phyloP scores from a whole-genome alignment of 2,888 invertebrate genomes.

The Drosophila tanythrix region DNA sequence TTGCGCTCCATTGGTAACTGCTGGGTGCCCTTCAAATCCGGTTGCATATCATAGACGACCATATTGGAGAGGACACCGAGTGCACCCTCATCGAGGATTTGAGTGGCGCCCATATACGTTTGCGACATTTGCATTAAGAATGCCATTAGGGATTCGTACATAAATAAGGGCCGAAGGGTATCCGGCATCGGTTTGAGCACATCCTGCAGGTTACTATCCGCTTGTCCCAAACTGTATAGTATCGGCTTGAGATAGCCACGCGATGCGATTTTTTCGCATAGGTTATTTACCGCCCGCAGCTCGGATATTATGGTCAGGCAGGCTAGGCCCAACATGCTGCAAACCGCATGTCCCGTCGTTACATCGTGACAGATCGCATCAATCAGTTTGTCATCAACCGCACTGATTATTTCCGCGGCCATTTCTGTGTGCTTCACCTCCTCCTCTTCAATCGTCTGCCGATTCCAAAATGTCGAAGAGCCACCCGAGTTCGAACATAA shows the following conservation, averaged over 20 bases:
- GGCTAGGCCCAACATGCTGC: conserved; percentile 94
- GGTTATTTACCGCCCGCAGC: conserved; percentile 89
- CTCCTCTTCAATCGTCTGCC: conserved; percentile 36
- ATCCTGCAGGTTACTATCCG: conserved; percentile 87
- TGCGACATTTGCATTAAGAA: conserved; percentile 90
- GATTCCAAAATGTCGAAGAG: conserved; percentile 86
- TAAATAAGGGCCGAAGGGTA: conserved; percentile 91
- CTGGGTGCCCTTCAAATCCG: conserved; percentile 86
- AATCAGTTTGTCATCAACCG: conserved; percentile 92
- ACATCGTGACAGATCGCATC: conserved; percentile 94
- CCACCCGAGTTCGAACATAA: conserved; percentile 89
- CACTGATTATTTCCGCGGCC: conserved; percentile 88
- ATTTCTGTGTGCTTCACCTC: conserved; percentile 71
- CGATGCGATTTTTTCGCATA: conserved; percentile 87
- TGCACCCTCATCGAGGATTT: conserved; percentile 87
- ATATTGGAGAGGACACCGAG: conserved; percentile 88
- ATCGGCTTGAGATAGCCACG: conserved; percentile 92
- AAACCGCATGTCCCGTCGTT: conserved; percentile 94
- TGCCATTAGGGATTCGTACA: conserved; percentile 95
- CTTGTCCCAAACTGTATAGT: conserved; percentile 91
- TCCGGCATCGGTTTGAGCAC: conserved; percentile 89
- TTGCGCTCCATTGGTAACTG: conserved; percentile 60
- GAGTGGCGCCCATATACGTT: conserved; percentile 88
- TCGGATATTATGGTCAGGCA: conserved; percentile 92
- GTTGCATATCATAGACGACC: conserved; percentile 90